Evolutionary conservation across 2,888 invertebrate species (phyloP).

Genomic region (Pseudococcus jackbeardsleyi): DNA sequence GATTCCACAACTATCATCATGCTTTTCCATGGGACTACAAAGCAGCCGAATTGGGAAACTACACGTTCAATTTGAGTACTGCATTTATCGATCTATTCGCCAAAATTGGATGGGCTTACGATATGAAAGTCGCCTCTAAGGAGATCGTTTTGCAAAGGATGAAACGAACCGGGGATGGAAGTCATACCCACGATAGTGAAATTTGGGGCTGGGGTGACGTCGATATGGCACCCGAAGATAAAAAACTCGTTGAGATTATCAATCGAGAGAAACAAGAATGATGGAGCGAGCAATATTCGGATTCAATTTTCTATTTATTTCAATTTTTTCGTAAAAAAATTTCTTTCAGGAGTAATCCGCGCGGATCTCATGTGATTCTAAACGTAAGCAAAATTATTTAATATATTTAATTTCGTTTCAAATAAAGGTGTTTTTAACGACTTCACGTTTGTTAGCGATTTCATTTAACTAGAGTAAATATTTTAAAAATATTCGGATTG

Average conservation of each 20-base stretch:
- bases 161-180: constrained; percentile 81
- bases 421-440: neutral
- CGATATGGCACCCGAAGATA: constrained; percentile 81
- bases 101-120: constrained; percentile 83
- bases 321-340: neutral
- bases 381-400: neutral
- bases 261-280: constrained; percentile 68
- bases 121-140: constrained; percentile 79
- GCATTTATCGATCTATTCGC: constrained; percentile 75
- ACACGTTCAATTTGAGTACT: constrained; percentile 68
- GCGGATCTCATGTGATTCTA: constrained; percentile 47
- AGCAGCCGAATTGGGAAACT: constrained; percentile 84
- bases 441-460: neutral
- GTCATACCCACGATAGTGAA: constrained; percentile 69
- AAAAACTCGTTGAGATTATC: constrained; percentile 70
- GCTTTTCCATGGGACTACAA: constrained; percentile 95
- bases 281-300: neutral
- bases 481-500: neutral
- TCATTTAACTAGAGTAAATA: neutral
- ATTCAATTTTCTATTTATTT: neutral
- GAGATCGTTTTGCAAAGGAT: constrained; percentile 81
- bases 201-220: constrained; percentile 90
- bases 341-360: neutral
- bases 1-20: constrained; percentile 96
- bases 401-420: neutral